Conservation (phyloP, 2,797 vertebrate genomes). For the Sternotherus odoratus region DNA sequence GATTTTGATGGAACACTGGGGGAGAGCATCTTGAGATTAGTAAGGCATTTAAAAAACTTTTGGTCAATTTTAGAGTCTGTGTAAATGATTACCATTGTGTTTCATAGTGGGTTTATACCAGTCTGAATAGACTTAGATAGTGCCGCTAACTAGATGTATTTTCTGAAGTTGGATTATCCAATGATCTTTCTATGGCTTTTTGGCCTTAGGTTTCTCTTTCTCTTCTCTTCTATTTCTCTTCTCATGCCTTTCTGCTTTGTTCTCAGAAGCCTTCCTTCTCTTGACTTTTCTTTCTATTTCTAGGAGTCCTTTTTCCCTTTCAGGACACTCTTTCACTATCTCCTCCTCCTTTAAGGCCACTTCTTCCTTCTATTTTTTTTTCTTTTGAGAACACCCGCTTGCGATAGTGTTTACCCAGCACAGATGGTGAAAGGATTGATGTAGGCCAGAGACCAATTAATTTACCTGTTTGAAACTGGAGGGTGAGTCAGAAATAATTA, state of each 20-base stretch:
- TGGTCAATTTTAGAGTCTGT: neutral
- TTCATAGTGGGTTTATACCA: no score
- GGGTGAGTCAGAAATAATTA: neutral
- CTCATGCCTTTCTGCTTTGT: neutral
- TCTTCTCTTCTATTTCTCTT: no score
- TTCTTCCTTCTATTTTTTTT: neutral
- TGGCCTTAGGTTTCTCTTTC: neutral
- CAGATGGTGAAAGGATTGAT: neutral
- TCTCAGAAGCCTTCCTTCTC: neutral
- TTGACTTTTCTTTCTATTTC: neutral
- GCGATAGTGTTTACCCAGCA: neutral
- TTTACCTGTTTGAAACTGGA: neutral
- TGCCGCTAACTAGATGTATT: neutral
- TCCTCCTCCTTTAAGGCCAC: neutral
- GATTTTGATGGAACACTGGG: neutral
- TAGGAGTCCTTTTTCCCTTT: neutral
- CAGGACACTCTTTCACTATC: neutral
- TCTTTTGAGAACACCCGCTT: neutral
- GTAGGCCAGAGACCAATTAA: neutral
- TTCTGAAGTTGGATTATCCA: neutral
- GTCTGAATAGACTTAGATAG: neutral
- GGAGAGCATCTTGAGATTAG: neutral
- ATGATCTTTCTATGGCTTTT: neutral
- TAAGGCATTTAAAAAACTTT: neutral
- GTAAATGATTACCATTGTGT: neutral